Conservation (phyloP, 2,113 vertebrate genomes). For the Tychaedon coryphoeus region DNA sequence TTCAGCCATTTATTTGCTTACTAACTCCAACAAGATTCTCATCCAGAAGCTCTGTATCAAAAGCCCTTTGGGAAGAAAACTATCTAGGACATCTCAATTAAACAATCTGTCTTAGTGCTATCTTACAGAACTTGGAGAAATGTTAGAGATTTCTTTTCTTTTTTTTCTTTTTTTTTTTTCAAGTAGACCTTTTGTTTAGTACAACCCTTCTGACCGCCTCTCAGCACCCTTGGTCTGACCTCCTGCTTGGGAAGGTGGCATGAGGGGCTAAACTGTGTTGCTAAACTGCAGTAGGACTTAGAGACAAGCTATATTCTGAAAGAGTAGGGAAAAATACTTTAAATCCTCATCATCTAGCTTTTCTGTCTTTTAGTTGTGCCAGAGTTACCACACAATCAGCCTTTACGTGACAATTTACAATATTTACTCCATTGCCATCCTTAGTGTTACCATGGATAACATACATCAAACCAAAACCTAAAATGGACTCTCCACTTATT, state of each 20-base stretch:
- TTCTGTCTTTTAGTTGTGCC: not conserved
- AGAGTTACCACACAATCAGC: not conserved
- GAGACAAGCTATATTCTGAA: not conserved
- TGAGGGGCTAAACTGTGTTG: not conserved
- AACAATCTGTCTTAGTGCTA: not conserved
- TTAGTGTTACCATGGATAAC: not conserved
- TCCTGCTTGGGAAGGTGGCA: not conserved
- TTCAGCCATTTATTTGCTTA: not conserved
- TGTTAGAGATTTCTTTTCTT: rapidly evolving
- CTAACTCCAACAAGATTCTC: not conserved
- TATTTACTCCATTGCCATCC: not conserved
- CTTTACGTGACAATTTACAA: not conserved
- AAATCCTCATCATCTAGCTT: not conserved
- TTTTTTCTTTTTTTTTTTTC: no score
- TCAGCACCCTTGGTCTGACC: not conserved
- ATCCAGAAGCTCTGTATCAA: not conserved
- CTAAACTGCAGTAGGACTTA: not conserved
- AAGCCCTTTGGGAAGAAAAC: not conserved
- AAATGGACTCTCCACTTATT: not conserved
- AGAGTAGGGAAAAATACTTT: not conserved
- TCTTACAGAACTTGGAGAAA: not conserved
- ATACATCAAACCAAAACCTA: not conserved
- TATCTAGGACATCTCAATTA: not conserved
- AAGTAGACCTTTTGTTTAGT: not conserved
- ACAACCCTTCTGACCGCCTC: not conserved